phyloP scores from a whole-genome alignment of 1,140 invertebrate genomes.

The Paralvinella palmiformis region DNA sequence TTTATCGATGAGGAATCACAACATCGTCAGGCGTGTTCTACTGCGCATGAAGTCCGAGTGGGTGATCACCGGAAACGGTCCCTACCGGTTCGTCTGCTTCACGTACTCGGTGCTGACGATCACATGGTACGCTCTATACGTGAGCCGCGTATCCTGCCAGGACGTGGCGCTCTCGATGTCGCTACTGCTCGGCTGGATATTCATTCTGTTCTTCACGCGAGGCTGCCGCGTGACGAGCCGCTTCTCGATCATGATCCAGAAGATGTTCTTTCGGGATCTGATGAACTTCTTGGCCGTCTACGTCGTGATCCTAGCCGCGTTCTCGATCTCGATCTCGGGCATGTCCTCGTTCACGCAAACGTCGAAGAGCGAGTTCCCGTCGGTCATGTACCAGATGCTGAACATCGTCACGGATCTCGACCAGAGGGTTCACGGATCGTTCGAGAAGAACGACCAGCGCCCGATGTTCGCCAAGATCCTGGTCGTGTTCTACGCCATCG shows the following conservation, averaged over 20 bases:
- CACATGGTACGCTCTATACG: background rate
- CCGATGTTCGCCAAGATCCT: slow-evolving; percentile 6
- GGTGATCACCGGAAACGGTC: slow-evolving; percentile 12
- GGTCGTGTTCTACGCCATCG: slow-evolving; percentile 13
- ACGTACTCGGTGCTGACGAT: background rate
- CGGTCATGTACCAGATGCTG: slow-evolving; percentile 10
- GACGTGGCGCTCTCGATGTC: background rate
- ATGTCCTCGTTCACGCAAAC: background rate
- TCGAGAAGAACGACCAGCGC: background rate
- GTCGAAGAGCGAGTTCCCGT: background rate
- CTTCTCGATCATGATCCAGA: background rate
- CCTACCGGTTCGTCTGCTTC: slow-evolving; percentile 1
- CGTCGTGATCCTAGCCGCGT: background rate
- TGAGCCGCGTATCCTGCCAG: background rate
- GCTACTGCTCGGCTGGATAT: slow-evolving; percentile 6
- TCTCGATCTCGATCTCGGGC: background rate
- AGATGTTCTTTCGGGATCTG: slow-evolving; percentile 4
- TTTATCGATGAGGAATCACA: background rate
- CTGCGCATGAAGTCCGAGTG: slow-evolving; percentile 8
- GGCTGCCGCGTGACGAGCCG: slow-evolving; percentile 8
- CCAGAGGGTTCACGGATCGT: background rate
- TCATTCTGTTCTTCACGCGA: slow-evolving; percentile 14
- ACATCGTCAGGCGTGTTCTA: background rate
- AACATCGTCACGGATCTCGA: slow-evolving; percentile 12
- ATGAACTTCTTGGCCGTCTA: slow-evolving; percentile 5